phyloP scores from a whole-genome alignment of 2,797 vertebrate genomes.

The Staurois parvus region DNA sequence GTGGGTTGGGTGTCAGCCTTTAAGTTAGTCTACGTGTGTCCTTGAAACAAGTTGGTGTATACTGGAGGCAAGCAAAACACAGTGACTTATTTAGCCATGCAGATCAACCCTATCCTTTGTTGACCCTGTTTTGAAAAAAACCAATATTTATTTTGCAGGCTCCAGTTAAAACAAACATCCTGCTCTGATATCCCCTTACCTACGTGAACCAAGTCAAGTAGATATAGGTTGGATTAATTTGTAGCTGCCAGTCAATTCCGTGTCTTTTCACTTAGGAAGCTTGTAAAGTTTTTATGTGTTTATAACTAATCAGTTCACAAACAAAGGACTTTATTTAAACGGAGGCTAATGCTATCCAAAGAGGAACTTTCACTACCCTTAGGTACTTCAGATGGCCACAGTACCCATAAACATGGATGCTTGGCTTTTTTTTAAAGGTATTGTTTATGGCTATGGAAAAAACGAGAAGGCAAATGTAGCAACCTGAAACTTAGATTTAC shows the following conservation, averaged over 20 bases:
- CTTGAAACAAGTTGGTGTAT: slow-evolving; percentile 19
- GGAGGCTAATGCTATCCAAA: too few relatives aligned
- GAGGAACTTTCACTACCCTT: not conserved
- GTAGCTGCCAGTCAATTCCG: not conserved
- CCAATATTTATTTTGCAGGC: slow-evolving; percentile 78
- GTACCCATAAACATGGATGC: not conserved
- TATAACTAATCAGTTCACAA: not conserved
- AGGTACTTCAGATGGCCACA: too few relatives aligned
- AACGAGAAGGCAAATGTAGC: too few relatives aligned
- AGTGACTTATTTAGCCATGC: not conserved
- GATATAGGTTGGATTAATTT: slow-evolving; percentile 52
- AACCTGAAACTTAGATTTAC: too few relatives aligned
- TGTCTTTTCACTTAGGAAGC: not conserved
- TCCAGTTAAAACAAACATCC: slow-evolving; percentile 75
- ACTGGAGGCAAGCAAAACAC: slow-evolving; percentile 7
- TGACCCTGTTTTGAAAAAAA: slow-evolving; percentile 73
- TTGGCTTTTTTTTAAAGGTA: not conserved
- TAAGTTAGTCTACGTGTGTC: slow-evolving; percentile 36
- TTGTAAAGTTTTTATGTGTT: not conserved
- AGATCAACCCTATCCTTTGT: slow-evolving; percentile 68
- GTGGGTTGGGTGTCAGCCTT: slow-evolving; percentile 1
- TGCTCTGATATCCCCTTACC: slow-evolving; percentile 70
- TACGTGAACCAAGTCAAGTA: slow-evolving; percentile 63
- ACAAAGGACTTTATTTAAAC: not conserved
- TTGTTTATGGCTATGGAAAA: too few relatives aligned